Evolutionary conservation across 2,113 vertebrate genomes (phyloP).

Genomic region (Melanocharis versteri): DNA sequence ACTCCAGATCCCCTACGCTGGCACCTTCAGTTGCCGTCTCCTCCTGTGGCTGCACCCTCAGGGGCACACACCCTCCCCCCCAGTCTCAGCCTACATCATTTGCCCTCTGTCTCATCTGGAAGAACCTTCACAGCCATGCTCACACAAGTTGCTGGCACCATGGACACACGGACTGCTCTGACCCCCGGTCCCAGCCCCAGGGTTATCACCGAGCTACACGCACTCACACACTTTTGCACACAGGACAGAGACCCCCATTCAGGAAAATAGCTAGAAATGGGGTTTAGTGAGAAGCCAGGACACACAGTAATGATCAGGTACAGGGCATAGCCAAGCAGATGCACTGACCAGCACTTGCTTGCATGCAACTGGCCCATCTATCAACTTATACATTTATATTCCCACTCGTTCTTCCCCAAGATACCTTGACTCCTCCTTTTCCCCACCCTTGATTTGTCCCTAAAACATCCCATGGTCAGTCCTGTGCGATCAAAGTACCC

Average conservation of each 20-base stretch:
- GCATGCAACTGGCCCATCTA: accelerated
- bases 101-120: accelerated
- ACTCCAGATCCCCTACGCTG: not conserved
- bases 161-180: not conserved
- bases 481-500: not conserved
- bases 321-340: not conserved
- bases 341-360: not conserved
- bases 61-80: accelerated
- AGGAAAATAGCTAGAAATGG: not conserved
- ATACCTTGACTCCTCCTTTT: not conserved
- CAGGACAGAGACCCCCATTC: not conserved
- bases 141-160: accelerated
- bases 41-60: not conserved
- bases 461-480: not conserved
- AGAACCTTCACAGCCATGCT: not conserved
- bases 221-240: not conserved
- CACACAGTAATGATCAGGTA: not conserved
- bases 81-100: not conserved
- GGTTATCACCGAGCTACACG: too few species aligned
- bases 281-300: not conserved
- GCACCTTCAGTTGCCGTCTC: not conserved
- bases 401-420: not conserved
- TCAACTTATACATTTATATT: not conserved
- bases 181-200: not conserved
- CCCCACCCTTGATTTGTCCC: not conserved